Conservation (phyloP, 2,113 vertebrate genomes). For the Osmerus mordax region DNA sequence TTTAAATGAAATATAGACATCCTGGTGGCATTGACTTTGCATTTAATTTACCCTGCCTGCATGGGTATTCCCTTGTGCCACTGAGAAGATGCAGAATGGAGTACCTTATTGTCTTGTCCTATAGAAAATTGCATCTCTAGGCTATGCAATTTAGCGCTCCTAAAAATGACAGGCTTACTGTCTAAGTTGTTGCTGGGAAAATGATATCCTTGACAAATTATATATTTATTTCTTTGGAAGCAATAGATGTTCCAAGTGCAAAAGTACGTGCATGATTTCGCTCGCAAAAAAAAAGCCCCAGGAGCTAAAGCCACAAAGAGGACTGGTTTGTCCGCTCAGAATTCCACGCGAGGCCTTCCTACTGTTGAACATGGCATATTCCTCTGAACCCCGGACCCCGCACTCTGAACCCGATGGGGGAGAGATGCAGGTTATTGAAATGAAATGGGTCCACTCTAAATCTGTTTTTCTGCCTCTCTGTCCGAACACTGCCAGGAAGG, state of each 20-base stretch:
- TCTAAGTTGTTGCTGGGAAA: too few species aligned
- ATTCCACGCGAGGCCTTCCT: not conserved
- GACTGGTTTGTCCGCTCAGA: not conserved
- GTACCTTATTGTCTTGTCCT: not conserved
- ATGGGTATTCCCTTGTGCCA: not conserved
- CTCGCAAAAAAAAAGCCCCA: too few species aligned
- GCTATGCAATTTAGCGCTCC: too few species aligned
- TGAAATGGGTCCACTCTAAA: constrained; percentile 59
- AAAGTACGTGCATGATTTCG: too few species aligned
- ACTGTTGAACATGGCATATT: not conserved
- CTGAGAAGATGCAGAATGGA: not conserved
- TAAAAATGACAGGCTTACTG: too few species aligned
- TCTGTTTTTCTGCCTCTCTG: constrained; percentile 29
- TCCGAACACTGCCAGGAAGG: constrained; percentile 18
- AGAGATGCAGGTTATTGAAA: constrained; percentile 52
- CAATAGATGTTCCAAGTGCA: too few species aligned
- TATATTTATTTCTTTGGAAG: too few species aligned
- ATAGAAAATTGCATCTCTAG: too few species aligned
- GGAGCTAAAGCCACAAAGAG: not conserved
- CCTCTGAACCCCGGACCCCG: constrained; percentile 11
- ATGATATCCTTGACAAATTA: too few species aligned
- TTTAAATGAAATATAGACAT: constrained; percentile 85
- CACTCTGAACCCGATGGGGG: not conserved
- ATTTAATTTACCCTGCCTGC: constrained; percentile 69
- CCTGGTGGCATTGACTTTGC: constrained; percentile 72